Conservation (phyloP, 2,113 vertebrate species). For the Odocoileus hemionus region DNA sequence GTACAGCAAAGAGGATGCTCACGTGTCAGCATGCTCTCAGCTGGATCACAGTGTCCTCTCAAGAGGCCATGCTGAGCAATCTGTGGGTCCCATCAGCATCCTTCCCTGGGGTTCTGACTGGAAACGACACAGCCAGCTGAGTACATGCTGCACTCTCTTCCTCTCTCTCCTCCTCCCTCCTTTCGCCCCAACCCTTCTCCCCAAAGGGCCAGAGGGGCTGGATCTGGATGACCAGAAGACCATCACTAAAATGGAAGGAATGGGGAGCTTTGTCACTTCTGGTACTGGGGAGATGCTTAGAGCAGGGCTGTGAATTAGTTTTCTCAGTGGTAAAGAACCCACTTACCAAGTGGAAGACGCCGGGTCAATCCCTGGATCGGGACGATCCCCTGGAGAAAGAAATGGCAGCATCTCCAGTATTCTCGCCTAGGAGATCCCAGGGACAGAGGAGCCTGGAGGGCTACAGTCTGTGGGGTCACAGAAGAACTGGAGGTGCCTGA, state of each 20-base stretch:
- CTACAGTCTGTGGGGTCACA: not conserved
- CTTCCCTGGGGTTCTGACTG: not conserved
- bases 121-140: not conserved
- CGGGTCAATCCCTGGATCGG: accelerated
- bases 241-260: not conserved
- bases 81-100: not conserved
- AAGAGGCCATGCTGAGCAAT: no score
- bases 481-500: not conserved
- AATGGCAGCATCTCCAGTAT: not conserved
- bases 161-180: not conserved
- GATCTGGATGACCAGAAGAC: not conserved
- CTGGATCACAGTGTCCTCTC: not conserved
- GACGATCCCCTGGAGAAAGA: not conserved
- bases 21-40: accelerated
- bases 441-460: not conserved
- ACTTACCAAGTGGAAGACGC: not conserved
- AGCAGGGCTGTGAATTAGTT: not conserved
- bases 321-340: not conserved
- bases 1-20: not conserved
- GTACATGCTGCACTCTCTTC: not conserved
- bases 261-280: not conserved
- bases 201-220: not conserved
- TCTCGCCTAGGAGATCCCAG: not conserved
- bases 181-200: not conserved
- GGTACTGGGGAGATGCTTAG: not conserved